A percentile compares a stretch with the other conserved stretches of the same genome.
phyloP scores from a whole-genome alignment of 2,888 invertebrate genomes.

The Drosophila fungiperda region DNA sequence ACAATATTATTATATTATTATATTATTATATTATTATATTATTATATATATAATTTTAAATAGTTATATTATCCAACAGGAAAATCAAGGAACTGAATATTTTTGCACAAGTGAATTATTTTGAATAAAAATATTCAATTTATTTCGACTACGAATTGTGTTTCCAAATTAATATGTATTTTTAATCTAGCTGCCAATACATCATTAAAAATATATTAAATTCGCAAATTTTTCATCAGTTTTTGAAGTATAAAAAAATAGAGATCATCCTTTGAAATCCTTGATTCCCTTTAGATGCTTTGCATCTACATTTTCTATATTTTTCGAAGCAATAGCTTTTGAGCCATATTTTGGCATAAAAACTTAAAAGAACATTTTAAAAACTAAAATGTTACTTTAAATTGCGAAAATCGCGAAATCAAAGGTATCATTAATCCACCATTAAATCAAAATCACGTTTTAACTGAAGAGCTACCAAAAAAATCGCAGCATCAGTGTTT shows the following conservation, averaged over 20 bases:
- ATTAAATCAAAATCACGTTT: constrained; percentile 46
- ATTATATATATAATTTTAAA: too few relatives aligned
- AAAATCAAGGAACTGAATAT: too few relatives aligned
- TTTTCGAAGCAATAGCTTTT: not conserved
- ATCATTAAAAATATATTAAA: not conserved
- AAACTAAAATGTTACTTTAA: not conserved
- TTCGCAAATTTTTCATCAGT: not conserved
- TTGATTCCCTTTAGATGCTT: not conserved
- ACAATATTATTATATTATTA: too few relatives aligned
- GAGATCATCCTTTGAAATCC: too few relatives aligned
- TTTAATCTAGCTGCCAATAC: not conserved
- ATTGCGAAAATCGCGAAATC: not conserved
- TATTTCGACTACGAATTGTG: too few relatives aligned
- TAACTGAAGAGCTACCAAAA: constrained; percentile 30
- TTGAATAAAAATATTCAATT: too few relatives aligned
- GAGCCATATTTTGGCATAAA: not conserved
- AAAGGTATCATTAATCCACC: not conserved
- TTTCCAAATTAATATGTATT: not conserved
- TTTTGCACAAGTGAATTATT: too few relatives aligned
- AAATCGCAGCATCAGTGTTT: constrained; percentile 52
- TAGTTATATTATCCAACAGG: too few relatives aligned
- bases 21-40: too few relatives aligned
- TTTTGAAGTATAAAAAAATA: too few relatives aligned
- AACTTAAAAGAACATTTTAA: not conserved
- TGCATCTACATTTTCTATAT: not conserved